Evolutionary conservation across 2,113 vertebrate species (phyloP).

Genomic region (Pseudopodoces humilis): DNA sequence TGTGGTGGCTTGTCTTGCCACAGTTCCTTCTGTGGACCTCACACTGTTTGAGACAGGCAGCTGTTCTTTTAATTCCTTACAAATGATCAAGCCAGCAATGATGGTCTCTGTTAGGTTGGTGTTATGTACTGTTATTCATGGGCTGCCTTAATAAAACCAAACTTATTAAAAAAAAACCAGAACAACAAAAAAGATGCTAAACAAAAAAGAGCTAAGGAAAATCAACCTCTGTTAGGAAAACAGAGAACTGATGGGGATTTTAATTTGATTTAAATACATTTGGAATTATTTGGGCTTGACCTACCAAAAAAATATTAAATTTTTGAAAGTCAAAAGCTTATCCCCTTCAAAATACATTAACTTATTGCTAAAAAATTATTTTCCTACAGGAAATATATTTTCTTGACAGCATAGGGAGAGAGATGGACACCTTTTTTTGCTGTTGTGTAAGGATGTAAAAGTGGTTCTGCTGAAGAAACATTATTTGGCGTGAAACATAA

Average conservation of each 20-base stretch:
- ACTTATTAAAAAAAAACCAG: background rate
- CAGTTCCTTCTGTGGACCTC: background rate
- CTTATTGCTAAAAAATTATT: background rate
- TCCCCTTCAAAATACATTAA: background rate
- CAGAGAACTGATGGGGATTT: background rate
- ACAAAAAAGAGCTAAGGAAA: too few species aligned
- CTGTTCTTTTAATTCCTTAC: background rate
- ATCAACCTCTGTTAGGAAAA: background rate
- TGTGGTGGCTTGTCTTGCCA: background rate
- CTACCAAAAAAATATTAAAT: background rate
- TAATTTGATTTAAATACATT: background rate
- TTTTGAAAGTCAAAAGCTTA: fast-evolving
- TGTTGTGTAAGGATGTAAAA: background rate
- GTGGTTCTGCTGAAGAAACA: background rate
- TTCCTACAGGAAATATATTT: background rate
- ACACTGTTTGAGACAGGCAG: background rate
- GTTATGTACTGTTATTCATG: background rate
- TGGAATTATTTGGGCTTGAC: background rate
- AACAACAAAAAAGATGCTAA: too few species aligned
- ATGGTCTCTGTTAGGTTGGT: background rate
- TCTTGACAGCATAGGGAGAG: background rate
- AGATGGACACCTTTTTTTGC: fast-evolving
- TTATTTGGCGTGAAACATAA: background rate
- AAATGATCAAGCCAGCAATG: background rate
- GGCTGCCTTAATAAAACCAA: background rate